Conservation (phyloP, 2,888 invertebrate species). For the Toxonevra muliebris region DNA sequence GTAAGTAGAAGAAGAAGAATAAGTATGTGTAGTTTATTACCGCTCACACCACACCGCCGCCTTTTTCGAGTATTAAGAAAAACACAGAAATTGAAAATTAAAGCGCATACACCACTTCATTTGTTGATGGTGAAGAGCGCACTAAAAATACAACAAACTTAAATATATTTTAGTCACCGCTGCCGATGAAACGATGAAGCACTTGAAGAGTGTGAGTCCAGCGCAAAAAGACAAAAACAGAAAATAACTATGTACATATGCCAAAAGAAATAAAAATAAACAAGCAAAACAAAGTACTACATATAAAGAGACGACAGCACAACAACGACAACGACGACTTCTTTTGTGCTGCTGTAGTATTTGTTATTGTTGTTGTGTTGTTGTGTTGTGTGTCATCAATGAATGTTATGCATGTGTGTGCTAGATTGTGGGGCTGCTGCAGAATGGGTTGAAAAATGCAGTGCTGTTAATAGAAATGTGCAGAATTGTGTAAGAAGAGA, state of each 20-base stretch:
- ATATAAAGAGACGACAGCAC: not conserved
- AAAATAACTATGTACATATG: not conserved
- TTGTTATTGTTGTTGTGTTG: constrained; percentile 10
- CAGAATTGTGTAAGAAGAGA: too few relatives aligned
- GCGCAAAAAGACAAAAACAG: not conserved
- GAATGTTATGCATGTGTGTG: not conserved
- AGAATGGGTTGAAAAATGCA: not conserved
- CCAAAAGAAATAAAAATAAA: not conserved
- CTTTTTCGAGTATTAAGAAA: not conserved
- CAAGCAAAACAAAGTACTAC: not conserved
- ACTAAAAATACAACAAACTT: constrained; percentile 11
- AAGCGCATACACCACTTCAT: constrained; percentile 8
- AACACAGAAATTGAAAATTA: not conserved
- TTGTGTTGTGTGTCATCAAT: not conserved
- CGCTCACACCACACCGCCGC: constrained; percentile 3
- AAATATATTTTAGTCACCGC: not conserved
- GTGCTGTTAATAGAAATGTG: too few relatives aligned
- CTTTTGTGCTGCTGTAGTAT: not conserved
- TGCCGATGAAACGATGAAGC: not conserved
- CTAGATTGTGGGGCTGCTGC: not conserved
- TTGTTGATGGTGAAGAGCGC: constrained; percentile 28
- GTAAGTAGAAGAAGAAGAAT: not conserved
- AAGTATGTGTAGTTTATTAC: not conserved
- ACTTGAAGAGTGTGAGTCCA: not conserved
- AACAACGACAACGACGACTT: not conserved